A percentile compares a stretch with the other conserved stretches of the same genome.
phyloP scores from a whole-genome alignment of 2,888 invertebrate genomes.

The Himalopsyche japonica region DNA sequence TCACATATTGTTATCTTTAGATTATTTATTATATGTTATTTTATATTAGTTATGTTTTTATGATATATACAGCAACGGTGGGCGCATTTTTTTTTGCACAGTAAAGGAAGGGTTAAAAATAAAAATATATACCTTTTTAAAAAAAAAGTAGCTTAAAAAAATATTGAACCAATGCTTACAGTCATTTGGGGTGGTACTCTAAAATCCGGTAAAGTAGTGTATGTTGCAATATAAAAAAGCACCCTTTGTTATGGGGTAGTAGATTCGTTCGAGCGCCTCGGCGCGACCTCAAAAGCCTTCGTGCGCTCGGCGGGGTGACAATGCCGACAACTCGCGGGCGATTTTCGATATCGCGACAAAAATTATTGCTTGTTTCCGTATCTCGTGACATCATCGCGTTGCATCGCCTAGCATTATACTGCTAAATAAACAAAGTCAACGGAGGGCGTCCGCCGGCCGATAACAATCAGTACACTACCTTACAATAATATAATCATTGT shows the following conservation, averaged over 20 bases:
- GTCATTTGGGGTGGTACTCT: too few relatives aligned
- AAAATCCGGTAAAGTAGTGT: not conserved
- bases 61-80: too few relatives aligned
- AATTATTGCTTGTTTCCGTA: slow-evolving; percentile 30
- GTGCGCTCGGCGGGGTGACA: not conserved
- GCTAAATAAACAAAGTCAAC: slow-evolving; percentile 5
- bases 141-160: too few relatives aligned
- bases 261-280: not conserved
- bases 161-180: too few relatives aligned
- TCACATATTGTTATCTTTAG: too few relatives aligned
- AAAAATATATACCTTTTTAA: too few relatives aligned
- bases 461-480: not conserved
- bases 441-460: not conserved
- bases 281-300: not conserved
- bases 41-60: too few relatives aligned
- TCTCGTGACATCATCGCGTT: slow-evolving; percentile 24
- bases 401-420: slow-evolving; percentile 19
- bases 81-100: too few relatives aligned
- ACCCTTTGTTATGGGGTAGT: not conserved
- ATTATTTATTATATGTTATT: too few relatives aligned
- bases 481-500: slow-evolving; percentile 1
- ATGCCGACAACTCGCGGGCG: not conserved
- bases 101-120: too few relatives aligned
- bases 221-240: not conserved
- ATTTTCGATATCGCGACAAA: slow-evolving; percentile 3